A percentile compares a stretch with the other conserved stretches of the same genome.
phyloP scores from a whole-genome alignment of 2,888 invertebrate species.

The Mystacides longicornis region DNA sequence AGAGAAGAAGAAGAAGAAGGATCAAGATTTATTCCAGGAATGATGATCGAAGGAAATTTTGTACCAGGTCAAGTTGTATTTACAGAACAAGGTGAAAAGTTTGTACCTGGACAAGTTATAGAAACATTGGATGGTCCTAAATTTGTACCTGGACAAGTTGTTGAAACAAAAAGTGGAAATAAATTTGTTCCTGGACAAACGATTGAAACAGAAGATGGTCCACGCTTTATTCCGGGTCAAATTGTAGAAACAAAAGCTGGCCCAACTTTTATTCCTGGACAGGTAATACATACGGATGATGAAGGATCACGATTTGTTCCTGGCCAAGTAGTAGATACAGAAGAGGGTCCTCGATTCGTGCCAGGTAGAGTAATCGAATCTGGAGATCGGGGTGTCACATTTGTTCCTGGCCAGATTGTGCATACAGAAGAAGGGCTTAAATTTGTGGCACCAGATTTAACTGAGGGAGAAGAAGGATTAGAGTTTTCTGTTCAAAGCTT shows the following conservation, averaged over 20 bases:
- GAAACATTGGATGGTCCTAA: slow-evolving; percentile 61
- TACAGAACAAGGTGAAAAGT: slow-evolving; percentile 62
- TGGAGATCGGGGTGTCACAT: slow-evolving; percentile 61
- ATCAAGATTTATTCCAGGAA: slow-evolving; percentile 61
- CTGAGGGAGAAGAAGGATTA: slow-evolving; percentile 57
- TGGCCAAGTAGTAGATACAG: slow-evolving; percentile 66
- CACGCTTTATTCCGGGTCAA: slow-evolving; percentile 71
- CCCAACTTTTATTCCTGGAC: slow-evolving; percentile 70
- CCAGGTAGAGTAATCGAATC: slow-evolving; percentile 67
- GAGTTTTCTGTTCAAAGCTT: slow-evolving; percentile 68
- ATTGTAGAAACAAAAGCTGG: slow-evolving; percentile 68
- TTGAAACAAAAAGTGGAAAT: slow-evolving; percentile 57
- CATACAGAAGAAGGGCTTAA: slow-evolving; percentile 63
- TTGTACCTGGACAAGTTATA: slow-evolving; percentile 66
- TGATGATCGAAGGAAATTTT: slow-evolving; percentile 59
- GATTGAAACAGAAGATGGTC: slow-evolving; percentile 61
- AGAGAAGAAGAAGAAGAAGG: slow-evolving; percentile 50
- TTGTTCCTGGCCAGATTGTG: slow-evolving; percentile 72
- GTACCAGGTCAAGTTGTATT: slow-evolving; percentile 62
- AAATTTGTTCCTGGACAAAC: slow-evolving; percentile 67
- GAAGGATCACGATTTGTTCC: slow-evolving; percentile 55
- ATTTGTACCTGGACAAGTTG: slow-evolving; percentile 72
- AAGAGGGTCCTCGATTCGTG: slow-evolving; percentile 62
- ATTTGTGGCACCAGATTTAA: slow-evolving; percentile 62
- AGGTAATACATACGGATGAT: slow-evolving; percentile 60